These are phyloP conservation scores for Anguilla japonica DNA, from an alignment of 2,113 vertebrate genomes.

Conservation along the genomic window DNA sequence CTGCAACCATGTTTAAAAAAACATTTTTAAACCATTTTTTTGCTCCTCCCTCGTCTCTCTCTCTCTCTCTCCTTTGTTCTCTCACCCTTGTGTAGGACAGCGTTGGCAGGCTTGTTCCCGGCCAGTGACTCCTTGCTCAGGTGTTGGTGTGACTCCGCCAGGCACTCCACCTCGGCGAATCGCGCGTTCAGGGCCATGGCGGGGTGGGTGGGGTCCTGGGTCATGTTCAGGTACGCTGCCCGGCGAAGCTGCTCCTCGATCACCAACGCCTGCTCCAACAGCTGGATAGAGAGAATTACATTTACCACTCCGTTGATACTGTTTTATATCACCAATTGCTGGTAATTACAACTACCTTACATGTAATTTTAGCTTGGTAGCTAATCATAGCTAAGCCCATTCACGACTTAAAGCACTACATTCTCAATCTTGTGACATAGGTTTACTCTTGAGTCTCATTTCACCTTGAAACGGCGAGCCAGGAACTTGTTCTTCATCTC, in stretches of 20 bases:
- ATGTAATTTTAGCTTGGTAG: too few species aligned
- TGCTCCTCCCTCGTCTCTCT: neutral
- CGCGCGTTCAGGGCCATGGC: slow-evolving; percentile 96
- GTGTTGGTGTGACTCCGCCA: slow-evolving; percentile 96
- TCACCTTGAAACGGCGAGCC: slow-evolving; percentile 89
- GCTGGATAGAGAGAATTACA: slow-evolving; percentile 53
- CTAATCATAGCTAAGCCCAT: too few species aligned
- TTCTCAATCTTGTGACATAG: neutral
- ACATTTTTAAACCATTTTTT: too few species aligned
- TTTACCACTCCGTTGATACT: neutral
- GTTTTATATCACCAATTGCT: neutral
- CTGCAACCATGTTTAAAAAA: too few species aligned
- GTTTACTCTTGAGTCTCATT: neutral
- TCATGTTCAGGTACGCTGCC: slow-evolving; percentile 95
- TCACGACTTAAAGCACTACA: too few species aligned
- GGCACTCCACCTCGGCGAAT: slow-evolving; percentile 93
- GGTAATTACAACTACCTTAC: too few species aligned
- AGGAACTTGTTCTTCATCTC: slow-evolving; percentile 98
- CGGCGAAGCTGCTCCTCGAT: slow-evolving; percentile 93
- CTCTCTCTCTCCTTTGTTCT: neutral
- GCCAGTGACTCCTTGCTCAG: slow-evolving; percentile 96
- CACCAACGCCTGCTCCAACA: slow-evolving; percentile 91
- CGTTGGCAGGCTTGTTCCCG: slow-evolving; percentile 94
- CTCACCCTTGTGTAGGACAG: slow-evolving; percentile 94
- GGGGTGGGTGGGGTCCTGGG: slow-evolving; percentile 90